phyloP scores from a whole-genome alignment of 2,797 vertebrate species.

The Mus caroli region DNA sequence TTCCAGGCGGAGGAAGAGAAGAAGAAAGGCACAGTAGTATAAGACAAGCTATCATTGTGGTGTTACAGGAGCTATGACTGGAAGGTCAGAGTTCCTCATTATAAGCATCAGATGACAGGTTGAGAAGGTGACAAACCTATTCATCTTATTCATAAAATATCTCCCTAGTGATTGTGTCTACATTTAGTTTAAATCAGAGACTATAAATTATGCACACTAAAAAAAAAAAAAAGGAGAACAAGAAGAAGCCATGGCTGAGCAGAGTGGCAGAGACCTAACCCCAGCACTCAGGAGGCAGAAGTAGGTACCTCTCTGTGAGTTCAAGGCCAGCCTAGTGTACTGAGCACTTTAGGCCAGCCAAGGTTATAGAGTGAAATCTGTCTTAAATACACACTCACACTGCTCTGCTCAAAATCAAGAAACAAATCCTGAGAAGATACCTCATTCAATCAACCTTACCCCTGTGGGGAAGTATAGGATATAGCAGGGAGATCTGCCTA shows the following conservation, averaged over 20 bases:
- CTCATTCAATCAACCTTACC: conserved; percentile 71
- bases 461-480: background rate
- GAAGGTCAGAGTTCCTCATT: background rate
- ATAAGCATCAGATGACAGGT: background rate
- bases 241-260: background rate
- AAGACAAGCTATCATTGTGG: too few relatives aligned
- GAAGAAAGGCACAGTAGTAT: background rate
- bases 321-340: background rate
- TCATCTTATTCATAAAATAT: background rate
- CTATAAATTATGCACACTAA: conserved; percentile 39
- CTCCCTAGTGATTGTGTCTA: conserved; percentile 32
- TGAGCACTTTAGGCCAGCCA: background rate
- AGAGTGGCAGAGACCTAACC: background rate
- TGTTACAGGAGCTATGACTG: background rate
- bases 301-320: background rate
- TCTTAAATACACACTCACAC: background rate
- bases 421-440: conserved; percentile 30
- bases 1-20: background rate
- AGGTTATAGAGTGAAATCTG: background rate
- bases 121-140: background rate
- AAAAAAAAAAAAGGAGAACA: background rate
- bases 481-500: background rate
- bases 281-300: background rate
- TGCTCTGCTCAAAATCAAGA: too few relatives aligned
- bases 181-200: conserved; percentile 28